A percentile compares a stretch with the other conserved stretches of the same genome.
phyloP scores from a whole-genome alignment of 2,113 vertebrate genomes.

The Aegithalos caudatus region DNA sequence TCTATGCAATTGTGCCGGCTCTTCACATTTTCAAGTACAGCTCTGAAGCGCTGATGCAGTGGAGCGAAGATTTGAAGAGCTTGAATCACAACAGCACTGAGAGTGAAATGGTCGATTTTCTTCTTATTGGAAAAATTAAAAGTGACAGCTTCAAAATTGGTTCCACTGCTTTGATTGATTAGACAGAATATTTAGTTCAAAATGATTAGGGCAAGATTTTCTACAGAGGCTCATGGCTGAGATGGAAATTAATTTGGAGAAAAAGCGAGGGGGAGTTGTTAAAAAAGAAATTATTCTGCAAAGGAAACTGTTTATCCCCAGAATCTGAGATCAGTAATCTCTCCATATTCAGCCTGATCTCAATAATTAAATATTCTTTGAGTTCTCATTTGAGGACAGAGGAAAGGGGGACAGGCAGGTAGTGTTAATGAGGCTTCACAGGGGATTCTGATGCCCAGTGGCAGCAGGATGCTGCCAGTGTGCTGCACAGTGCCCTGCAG shows the following conservation, averaged over 20 bases:
- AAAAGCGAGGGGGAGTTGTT: not conserved
- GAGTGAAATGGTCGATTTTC: slow-evolving; percentile 8
- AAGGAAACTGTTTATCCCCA: not conserved
- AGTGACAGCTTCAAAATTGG: slow-evolving; percentile 48
- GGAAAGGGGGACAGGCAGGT: not conserved
- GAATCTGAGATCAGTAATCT: not conserved
- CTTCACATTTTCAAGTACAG: not conserved
- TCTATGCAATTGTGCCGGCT: not conserved
- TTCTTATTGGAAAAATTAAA: slow-evolving; percentile 60
- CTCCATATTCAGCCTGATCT: not conserved
- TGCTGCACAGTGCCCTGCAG: not conserved
- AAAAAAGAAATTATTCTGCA: not conserved
- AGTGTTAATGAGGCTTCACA: not conserved
- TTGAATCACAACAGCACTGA: not conserved
- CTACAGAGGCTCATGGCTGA: not conserved
- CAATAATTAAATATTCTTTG: not conserved
- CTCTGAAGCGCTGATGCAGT: not conserved
- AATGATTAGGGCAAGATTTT: slow-evolving; percentile 31
- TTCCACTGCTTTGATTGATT: slow-evolving; percentile 53
- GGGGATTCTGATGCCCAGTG: not conserved
- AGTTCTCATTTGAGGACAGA: not conserved
- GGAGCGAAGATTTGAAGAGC: slow-evolving; percentile 3
- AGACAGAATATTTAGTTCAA: slow-evolving; percentile 39
- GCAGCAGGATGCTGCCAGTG: not conserved
- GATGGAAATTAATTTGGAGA: slow-evolving; percentile 10